Conservation (phyloP, 1,140 invertebrate species). For the Trichogramma pretiosum region DNA sequence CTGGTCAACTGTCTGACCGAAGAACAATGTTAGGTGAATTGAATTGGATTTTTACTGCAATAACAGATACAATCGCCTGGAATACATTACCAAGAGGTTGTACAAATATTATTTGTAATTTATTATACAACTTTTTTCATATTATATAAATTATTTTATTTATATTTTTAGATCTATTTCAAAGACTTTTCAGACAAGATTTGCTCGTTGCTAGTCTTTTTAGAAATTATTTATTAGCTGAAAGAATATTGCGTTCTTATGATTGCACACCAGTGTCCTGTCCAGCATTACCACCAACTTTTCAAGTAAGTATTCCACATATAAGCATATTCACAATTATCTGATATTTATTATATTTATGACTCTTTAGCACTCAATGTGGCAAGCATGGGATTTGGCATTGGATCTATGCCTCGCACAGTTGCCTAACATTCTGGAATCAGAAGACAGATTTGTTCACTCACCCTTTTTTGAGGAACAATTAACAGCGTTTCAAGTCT, state of each 20-base stretch:
- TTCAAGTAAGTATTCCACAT: conserved; percentile 51
- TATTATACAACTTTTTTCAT: not conserved
- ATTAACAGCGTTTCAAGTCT: conserved; percentile 95
- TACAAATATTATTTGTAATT: not conserved
- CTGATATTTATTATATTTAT: not conserved
- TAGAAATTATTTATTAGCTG: conserved; percentile 93
- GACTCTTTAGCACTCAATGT: conserved; percentile 65
- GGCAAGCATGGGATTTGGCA: conserved; percentile 96
- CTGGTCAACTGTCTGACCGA: conserved; percentile 88
- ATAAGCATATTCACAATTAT: not conserved
- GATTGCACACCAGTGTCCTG: conserved; percentile 91
- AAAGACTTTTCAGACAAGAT: conserved; percentile 94
- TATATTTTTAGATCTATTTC: conserved; percentile 72
- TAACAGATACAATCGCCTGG: conserved; percentile 99
- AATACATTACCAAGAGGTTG: conserved; percentile 80
- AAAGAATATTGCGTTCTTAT: conserved; percentile 91
- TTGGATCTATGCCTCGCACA: conserved; percentile 88
- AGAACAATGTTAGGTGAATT: conserved; percentile 96
- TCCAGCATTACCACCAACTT: conserved; percentile 82
- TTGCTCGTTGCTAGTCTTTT: conserved; percentile 96
- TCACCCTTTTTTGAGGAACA: conserved; percentile 97
- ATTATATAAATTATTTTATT: not conserved
- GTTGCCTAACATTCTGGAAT: conserved; percentile 65
- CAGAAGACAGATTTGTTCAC: conserved; percentile 59
- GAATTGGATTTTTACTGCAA: conserved; percentile 99